Conservation (phyloP, 2,797 vertebrate genomes). For the Eleutherodactylus coqui region DNA sequence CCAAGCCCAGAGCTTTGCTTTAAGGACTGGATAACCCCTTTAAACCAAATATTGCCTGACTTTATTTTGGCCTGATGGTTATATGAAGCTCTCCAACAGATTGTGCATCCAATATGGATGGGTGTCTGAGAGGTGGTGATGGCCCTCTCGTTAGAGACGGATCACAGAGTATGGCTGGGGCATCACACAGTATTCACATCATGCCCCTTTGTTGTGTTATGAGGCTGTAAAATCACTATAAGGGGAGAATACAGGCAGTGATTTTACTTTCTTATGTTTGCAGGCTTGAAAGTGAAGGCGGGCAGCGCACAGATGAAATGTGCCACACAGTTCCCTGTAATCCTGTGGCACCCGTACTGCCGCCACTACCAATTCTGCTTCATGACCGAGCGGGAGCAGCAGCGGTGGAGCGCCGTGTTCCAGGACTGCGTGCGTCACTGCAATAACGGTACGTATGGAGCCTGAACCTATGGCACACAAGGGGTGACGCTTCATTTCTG, state of each 20-base stretch:
- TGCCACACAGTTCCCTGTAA: conserved; percentile 85
- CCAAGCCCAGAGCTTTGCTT: too few species aligned
- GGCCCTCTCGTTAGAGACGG: too few species aligned
- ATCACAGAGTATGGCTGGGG: neutral
- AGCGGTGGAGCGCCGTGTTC: conserved; percentile 91
- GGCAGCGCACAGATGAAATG: conserved; percentile 81
- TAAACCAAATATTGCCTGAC: too few species aligned
- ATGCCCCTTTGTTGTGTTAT: neutral
- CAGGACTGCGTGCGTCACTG: conserved; percentile 92
- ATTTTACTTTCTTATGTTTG: neutral
- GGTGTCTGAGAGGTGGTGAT: neutral
- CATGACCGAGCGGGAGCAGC: conserved; percentile 91
- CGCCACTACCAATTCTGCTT: conserved; percentile 93
- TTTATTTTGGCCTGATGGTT: too few species aligned
- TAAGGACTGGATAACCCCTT: too few species aligned
- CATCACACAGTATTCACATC: neutral
- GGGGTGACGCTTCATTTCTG: too few species aligned
- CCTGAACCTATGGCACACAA: neutral
- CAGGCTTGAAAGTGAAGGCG: conserved; percentile 83
- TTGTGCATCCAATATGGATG: neutral
- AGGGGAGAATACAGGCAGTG: neutral
- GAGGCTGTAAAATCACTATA: neutral
- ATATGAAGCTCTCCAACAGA: neutral
- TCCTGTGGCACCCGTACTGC: conserved; percentile 94
- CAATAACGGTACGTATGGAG: conserved; percentile 75